Base-by-base conservation (phyloP, 2,797 vertebrate genomes). In the Microctenopoma steveboyesi region DNA sequence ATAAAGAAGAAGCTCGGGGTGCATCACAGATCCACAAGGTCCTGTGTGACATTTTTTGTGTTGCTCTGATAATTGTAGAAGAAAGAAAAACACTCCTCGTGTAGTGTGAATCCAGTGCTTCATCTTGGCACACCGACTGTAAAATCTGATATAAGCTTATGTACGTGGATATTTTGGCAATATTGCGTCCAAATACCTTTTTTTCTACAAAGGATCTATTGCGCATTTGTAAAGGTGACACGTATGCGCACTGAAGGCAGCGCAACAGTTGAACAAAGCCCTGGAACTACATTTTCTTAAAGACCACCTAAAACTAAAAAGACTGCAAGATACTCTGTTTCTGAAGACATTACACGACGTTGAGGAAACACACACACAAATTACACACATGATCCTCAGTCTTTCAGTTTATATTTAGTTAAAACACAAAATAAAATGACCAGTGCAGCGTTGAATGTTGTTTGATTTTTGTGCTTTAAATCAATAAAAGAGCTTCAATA, bases 11-110 rank as follows among this genome's bases (percentile, higher is more conserved):
- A 81, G 61, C 78, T 57, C 52, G 50, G 68, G 72, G 72, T 51
- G 76, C 72, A 83, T 78, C 73, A 79, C 62, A 78, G 67, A 76
- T 69, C 71, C 76, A 64, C 80, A 86, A 68, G 62, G 70, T 84
- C 77, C 56, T 55, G 18, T 51, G 62, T 61, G 76, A 56, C 25
- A 64, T 40, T 50, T 40, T 51, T 28, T 42, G 30, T 76, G 61
- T 30, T 64, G 53, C 56, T 72, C 68, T 56, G 33, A 39, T 70
- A 18, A 59, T 58, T 64, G 74, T 79, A 53, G 45, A 33, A 35
- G 7, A 33, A 1, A 33, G 30, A 33, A 33, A 35, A 35, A 35
- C 33, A 53, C 27, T 64, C 65, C 50, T 66, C 33, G 47, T 69
- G 47, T 53, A 22, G 51, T 30, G 51, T 16, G 25, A 25, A 30